Percentiles rank a stretch among this genome's conserved stretches.
phyloP scores from a whole-genome alignment of 2,113 vertebrate genomes.

The Trichechus manatus region DNA sequence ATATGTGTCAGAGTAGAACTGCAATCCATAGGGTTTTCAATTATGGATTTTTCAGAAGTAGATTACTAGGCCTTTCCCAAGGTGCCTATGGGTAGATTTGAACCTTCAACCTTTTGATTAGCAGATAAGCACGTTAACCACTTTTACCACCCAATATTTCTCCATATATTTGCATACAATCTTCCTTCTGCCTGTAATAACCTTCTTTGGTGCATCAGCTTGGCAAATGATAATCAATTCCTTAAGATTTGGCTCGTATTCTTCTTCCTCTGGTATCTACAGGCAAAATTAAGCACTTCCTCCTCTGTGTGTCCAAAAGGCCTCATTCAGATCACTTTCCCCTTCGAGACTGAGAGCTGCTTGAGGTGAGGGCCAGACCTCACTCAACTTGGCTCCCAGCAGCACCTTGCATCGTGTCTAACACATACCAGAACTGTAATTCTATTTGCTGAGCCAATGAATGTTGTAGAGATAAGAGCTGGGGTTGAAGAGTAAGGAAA shows the following conservation, averaged over 20 bases:
- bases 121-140: background rate
- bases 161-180: background rate
- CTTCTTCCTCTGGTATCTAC: background rate
- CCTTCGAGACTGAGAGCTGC: background rate
- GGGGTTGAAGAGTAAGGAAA: background rate
- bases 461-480: background rate
- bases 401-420: rapidly evolving
- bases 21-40: background rate
- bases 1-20: background rate
- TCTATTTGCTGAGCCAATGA: background rate
- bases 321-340: background rate
- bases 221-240: background rate
- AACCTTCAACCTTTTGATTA: background rate
- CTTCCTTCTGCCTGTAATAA: background rate
- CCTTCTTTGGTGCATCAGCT: background rate
- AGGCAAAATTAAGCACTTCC: background rate
- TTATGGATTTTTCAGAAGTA: background rate
- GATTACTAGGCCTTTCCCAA: background rate
- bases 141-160: background rate
- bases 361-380: background rate
- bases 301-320: background rate
- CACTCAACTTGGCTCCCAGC: background rate
- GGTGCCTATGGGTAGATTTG: background rate
- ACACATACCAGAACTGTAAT: background rate
- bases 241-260: rapidly evolving